A percentile compares a stretch with the other conserved stretches of the same genome.
Conservation (phyloP, 2,797 vertebrate species). For the Helicolenus hilgendorfi region DNA sequence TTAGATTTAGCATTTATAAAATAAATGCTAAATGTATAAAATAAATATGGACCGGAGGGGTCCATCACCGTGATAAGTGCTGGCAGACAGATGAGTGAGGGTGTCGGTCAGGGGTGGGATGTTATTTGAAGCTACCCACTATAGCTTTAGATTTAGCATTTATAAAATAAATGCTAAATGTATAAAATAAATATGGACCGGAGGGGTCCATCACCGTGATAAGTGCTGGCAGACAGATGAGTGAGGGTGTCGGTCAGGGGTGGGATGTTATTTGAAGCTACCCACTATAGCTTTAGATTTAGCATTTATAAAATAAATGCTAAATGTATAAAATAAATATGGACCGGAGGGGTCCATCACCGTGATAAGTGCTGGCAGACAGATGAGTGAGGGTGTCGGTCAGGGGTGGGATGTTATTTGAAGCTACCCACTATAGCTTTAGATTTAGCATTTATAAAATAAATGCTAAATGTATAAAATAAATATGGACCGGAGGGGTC, state of each 20-base stretch:
- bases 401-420: not conserved
- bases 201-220: no score
- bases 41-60: conserved; percentile 84
- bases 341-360: no score
- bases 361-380: no score
- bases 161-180: not conserved
- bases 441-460: not conserved
- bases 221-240: no score
- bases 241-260: no score
- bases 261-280: not conserved
- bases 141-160: not conserved
- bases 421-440: not conserved
- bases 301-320: not conserved
- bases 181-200: no score
- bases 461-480: no score
- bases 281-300: not conserved
- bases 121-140: not conserved
- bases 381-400: no score
- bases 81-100: conserved; percentile 55
- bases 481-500: no score
- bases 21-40: no score
- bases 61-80: conserved; percentile 91
- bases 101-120: conserved; percentile 29
- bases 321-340: no score
- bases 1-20: no score